Conservation (phyloP, 1,140 invertebrate genomes). For the Oryctes rhinoceros region DNA sequence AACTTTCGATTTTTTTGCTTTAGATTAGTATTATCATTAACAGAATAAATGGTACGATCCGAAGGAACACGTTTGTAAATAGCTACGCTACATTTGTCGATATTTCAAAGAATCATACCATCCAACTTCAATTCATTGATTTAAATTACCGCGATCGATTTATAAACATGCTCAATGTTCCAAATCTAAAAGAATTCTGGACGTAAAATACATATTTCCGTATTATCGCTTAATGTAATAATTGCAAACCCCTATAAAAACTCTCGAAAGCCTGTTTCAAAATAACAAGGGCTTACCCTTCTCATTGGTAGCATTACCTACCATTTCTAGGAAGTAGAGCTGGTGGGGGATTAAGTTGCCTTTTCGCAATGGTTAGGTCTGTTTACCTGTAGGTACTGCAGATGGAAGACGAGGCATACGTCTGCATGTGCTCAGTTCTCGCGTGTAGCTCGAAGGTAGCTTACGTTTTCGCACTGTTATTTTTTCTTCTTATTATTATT, state of each 20-base stretch:
- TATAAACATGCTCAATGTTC: no score
- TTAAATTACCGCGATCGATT: no score
- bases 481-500: background rate
- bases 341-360: slow-evolving; percentile 20
- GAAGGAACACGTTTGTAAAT: no score
- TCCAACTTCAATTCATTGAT: no score
- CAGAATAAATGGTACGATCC: no score
- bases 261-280: background rate
- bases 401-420: background rate
- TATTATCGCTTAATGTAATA: background rate
- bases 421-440: background rate
- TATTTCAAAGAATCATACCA: no score
- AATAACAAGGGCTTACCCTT: slow-evolving; percentile 14
- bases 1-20: no score
- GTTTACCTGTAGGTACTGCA: background rate
- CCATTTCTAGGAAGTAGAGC: background rate
- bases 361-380: background rate
- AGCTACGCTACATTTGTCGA: no score
- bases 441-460: background rate
- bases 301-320: background rate
- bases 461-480: background rate
- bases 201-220: background rate
- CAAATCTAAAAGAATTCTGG: no score
- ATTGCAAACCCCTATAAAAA: background rate
- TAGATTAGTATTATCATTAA: no score